Base-by-base conservation (phyloP, 2,113 vertebrate genomes). In the Dascyllus trimaculatus region DNA sequence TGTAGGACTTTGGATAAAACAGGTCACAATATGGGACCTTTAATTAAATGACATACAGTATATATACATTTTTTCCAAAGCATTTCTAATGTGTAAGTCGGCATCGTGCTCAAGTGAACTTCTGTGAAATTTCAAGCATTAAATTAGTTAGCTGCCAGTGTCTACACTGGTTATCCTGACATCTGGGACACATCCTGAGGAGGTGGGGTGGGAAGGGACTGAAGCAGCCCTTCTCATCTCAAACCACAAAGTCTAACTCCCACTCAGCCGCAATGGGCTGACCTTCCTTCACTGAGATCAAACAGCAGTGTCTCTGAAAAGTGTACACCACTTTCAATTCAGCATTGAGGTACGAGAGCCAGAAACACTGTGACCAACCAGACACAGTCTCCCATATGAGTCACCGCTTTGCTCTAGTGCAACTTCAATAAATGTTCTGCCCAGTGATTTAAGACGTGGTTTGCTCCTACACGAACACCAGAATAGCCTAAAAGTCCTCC, bases 251-350 rank as follows among this genome's bases (percentile, higher is more conserved):
- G 66, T 66, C 62, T 11, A 66, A 51, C 65, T 60, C 65, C 60
- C 70, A 62, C 70, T 65, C 24, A 43, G 56, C 69, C 32, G 49
- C 32, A 67, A 40, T 11, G 46, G 0, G 45, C 13, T 40, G 61
- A 64, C 78, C 51, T 62, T 78, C 75, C 32, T 72, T 46, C 21
- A 18, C 22, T 32, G 26, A 56, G 60, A 87, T 82, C 80, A 66
- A 78, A 65, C 70, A 64, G 74, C 40, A 19, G 35, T 4, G 32
- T 57, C 52, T 60, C 26, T 54, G 9, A 58, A 69, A n/a, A 45
- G 10, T 26, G 10, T 29, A 15, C 65, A 56, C 22, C 14, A 8
- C 62, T 53, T 56, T 78, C 15, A 59, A 22, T 58, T 70, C 45
- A 38, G 25, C 18, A 35, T 1, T 15, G n/a, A 78, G 15, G n/a